phyloP scores from a whole-genome alignment of 2,888 invertebrate species.

The Branchellion lobata region DNA sequence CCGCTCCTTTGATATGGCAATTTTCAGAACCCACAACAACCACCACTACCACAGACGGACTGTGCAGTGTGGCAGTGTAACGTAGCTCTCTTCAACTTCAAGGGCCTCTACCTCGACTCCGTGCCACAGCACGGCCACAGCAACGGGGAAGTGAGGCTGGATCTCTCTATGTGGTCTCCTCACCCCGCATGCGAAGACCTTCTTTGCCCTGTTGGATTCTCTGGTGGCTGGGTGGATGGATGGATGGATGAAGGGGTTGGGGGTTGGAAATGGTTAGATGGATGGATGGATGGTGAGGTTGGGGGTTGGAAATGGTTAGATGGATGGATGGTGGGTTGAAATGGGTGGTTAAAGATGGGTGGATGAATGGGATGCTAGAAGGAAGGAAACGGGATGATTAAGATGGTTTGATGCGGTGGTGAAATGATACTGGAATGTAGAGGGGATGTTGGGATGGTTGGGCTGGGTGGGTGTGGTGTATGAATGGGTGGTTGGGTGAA shows the following conservation, averaged over 20 bases:
- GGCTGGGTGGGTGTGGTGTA: conserved; percentile 50
- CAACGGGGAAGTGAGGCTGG: conserved; percentile 54
- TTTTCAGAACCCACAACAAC: no score
- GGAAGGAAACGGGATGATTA: not conserved
- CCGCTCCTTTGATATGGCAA: no score
- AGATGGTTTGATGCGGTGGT: conserved; percentile 55
- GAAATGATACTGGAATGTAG: not conserved
- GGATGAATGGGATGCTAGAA: not conserved
- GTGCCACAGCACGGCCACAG: not conserved
- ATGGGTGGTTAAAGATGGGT: conserved; percentile 50
- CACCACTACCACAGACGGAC: conserved; percentile 62
- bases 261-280: not conserved
- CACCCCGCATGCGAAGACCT: conserved; percentile 60
- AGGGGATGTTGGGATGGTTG: no score
- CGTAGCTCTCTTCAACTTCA: conserved; percentile 67
- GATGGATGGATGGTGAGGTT: not conserved
- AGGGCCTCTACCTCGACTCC: conserved; percentile 61
- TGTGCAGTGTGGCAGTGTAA: conserved; percentile 67
- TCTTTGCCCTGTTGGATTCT: conserved; percentile 60
- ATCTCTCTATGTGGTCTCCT: conserved; percentile 65
- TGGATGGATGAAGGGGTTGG: not conserved
- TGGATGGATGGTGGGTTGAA: not conserved
- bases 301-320: conserved; percentile 34
- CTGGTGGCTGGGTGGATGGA: conserved; percentile 52
- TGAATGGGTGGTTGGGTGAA: not conserved